Conservation (phyloP, 2,797 vertebrate genomes). For the Eulemur coronatus region DNA sequence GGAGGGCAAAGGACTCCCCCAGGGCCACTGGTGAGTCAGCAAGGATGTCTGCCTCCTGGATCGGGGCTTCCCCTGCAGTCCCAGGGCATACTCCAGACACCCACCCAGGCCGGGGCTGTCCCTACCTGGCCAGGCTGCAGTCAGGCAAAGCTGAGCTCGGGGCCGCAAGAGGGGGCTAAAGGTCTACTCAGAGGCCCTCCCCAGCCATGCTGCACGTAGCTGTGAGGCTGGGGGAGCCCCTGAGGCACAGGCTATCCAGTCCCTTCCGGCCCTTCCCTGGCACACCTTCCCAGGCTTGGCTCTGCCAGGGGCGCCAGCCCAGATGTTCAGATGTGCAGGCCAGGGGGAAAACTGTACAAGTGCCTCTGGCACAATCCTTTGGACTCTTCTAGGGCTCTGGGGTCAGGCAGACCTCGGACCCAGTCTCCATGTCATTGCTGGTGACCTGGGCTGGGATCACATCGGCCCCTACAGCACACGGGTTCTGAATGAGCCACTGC, state of each 20-base stretch:
- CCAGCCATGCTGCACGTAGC: background rate
- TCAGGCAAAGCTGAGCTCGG: background rate
- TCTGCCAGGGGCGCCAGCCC: background rate
- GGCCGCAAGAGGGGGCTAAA: background rate
- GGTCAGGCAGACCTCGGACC: background rate
- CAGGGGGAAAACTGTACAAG: accelerated
- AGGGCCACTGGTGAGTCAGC: background rate
- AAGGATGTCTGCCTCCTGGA: too few relatives aligned
- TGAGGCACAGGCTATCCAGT: background rate
- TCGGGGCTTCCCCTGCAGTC: background rate
- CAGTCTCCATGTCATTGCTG: background rate
- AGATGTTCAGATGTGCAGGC: accelerated
- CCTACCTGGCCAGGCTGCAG: too few relatives aligned
- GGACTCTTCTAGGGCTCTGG: background rate
- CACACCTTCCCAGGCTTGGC: background rate
- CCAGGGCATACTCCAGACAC: too few relatives aligned
- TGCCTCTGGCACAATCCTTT: background rate
- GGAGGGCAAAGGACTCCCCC: background rate
- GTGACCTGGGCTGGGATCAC: background rate
- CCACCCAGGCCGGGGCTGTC: background rate
- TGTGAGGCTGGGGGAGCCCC: background rate
- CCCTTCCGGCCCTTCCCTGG: background rate
- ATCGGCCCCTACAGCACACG: background rate
- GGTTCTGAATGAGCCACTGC: background rate
- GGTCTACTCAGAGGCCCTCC: background rate